Percentiles rank a stretch among this genome's conserved stretches.
phyloP scores from a whole-genome alignment of 2,113 vertebrate species.

The Ranitomeya imitator region DNA sequence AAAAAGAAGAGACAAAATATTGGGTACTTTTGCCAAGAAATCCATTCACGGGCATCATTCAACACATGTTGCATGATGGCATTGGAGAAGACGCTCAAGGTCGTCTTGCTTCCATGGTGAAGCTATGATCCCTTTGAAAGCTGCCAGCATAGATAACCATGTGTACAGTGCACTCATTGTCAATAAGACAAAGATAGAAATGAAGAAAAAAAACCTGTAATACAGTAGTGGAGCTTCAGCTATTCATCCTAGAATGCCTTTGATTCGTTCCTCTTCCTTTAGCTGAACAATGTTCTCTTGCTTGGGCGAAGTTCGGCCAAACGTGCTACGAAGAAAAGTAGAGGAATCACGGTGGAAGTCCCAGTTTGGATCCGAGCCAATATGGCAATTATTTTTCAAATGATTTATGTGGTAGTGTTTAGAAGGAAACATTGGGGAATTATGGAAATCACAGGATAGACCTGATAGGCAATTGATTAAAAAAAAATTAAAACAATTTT shows the following conservation, averaged over 20 bases:
- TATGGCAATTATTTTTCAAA: background rate
- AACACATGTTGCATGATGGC: slow-evolving; percentile 31
- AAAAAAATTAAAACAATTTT: no score
- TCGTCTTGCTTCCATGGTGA: slow-evolving; percentile 25
- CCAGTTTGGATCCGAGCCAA: background rate
- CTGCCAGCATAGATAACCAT: slow-evolving; percentile 38
- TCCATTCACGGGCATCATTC: slow-evolving; percentile 21
- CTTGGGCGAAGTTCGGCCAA: background rate
- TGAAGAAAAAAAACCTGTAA: background rate
- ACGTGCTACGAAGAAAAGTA: background rate
- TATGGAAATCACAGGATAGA: no score
- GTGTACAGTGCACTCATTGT: slow-evolving; percentile 41
- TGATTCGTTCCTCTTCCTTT: slow-evolving; percentile 9
- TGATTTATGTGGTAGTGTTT: background rate
- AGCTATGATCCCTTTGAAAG: slow-evolving; percentile 22
- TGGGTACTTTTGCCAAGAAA: background rate
- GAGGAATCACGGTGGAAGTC: background rate
- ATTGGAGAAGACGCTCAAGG: slow-evolving; percentile 42
- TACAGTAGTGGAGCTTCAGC: background rate
- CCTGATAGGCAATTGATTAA: no score
- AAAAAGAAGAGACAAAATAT: slow-evolving; percentile 8
- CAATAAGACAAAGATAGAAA: slow-evolving; percentile 12
- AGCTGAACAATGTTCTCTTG: background rate
- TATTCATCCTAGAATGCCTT: slow-evolving; percentile 8
- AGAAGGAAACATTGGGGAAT: no score